These are phyloP conservation scores for Turnix velox DNA, from an alignment of 2,113 vertebrate genomes.

Conservation along the genomic window DNA sequence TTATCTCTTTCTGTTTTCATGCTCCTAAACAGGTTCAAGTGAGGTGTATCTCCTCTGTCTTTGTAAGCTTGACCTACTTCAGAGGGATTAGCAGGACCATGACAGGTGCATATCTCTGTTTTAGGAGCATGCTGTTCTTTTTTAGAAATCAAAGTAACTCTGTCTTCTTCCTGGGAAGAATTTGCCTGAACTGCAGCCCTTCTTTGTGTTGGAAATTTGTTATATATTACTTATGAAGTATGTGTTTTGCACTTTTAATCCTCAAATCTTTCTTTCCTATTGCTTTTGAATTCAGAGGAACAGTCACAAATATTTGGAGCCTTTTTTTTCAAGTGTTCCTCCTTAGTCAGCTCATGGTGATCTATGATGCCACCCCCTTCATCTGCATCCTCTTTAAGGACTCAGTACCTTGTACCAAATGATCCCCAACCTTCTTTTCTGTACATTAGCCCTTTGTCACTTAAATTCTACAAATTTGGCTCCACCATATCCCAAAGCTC, in stretches of 20 bases:
- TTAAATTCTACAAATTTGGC: neutral
- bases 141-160: neutral
- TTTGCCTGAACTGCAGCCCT: neutral
- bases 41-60: neutral
- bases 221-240: neutral
- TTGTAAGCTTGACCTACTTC: neutral
- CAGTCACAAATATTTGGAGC: neutral
- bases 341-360: neutral
- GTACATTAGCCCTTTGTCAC: neutral
- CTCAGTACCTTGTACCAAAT: neutral
- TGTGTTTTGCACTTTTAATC: neutral
- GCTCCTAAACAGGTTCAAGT: neutral
- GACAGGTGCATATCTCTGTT: neutral
- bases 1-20: neutral
- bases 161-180: neutral
- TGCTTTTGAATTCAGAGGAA: neutral
- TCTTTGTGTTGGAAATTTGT: neutral
- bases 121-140: neutral
- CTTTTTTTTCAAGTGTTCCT: neutral
- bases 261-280: neutral
- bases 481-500: neutral
- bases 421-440: neutral
- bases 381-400: neutral
- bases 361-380: neutral
- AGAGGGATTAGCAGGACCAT: neutral